Evolutionary conservation across 2,113 vertebrate genomes (phyloP), one percentile per base, ranked within the genome.

Genomic region (Bubo scandiacus): DNA sequence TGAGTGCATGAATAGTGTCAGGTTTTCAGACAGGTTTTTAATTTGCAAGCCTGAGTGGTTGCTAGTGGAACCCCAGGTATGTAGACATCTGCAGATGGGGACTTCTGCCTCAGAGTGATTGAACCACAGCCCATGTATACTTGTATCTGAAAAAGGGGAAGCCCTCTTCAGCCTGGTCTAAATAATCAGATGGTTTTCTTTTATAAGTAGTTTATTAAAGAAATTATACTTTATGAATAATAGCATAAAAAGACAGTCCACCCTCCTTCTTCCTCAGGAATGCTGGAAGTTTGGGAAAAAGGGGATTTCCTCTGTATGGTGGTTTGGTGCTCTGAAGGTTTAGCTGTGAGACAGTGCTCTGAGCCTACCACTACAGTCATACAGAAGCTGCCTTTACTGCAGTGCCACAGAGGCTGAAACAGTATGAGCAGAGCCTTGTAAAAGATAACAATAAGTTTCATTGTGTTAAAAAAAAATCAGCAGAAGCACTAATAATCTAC

Each of bases 21-120:
- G 38, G n/a, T 93, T 92, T 90, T 88, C 45, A 92, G 90, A 82
- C 79, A 92, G 65, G 45, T 93, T 95, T 91, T 92, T 95, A 94
- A 95, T 96, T 94, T 83, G 67, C 3, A 14, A 87, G 42, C 42
- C 58, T 91, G 54, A 87, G 45, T 82, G 86, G 68, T 59, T 90
- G 54, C 38, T 91, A 34, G 58, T 77, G 77, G 72, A 91, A 86
- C 58, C 38, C 51, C 71, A 72, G 77, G 43, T 92, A 85, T 62
- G 77, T 32, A 81, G 94, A 29, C 32, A 58, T 74, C 63, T 93
- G 59, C 52, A 72, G 25, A 71, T 36, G 70, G 47, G 30, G 58
- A 34, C 70, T 85, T 82, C 36, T 61, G 32, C 22, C 36, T 90
- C 58, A 3, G 2, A 49, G 9, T 91, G 65, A 25, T 47, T 51